Evolutionary conservation across 2,888 invertebrate species (phyloP), one percentile per base, ranked within the genome.

Genomic region (Acrobeloides nanus): DNA sequence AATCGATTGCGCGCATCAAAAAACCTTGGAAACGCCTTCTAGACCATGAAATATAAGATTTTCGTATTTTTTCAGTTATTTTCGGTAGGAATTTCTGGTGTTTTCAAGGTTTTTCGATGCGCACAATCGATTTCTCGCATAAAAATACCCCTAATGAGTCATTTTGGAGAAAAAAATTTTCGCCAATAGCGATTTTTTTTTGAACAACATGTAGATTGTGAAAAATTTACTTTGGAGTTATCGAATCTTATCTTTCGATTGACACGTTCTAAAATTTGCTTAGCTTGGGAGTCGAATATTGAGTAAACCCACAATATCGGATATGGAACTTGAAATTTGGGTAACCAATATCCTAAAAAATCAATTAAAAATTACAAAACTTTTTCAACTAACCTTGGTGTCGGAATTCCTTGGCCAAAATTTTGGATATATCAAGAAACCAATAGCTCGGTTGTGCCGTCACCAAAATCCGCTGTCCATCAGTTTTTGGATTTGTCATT

Each of bases 381-480:
- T 3, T 3, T 12, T 4, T 47, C 25, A 15, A 3, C 47, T 37
- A 53, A 71, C 78, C 78, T 71, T 77, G 76, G 26, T 73, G 69
- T 35, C 51, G 42, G 52, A 79, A 80, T 57, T 80, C 79, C 57
- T 77, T 76, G 12, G 75, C 64, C 27, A 80, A 55, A 20, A 75
- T 64, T 46, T 74, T 66, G 10, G 77, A 77, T 48, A 80, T 77
- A 37, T 80, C 78, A 46, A 74, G 74, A 64, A 78, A 71, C 78
- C 78, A 79, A 48, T 76, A 63, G 46, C 61, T 62, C 10, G 70
- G 68, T 38, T 57, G 60, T 6, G 55, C 48, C 7, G 65, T 62
- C 8, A 61, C 50, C 51, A 72, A 47, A 53, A 78, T 77, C 27
- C 79, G 72, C 41, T 74, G 56, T 65, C 77, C 77, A 52, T 75